Evolutionary conservation across 2,113 vertebrate species (phyloP), one percentile per base, ranked within the genome.

Genomic region (Prolemur simus): DNA sequence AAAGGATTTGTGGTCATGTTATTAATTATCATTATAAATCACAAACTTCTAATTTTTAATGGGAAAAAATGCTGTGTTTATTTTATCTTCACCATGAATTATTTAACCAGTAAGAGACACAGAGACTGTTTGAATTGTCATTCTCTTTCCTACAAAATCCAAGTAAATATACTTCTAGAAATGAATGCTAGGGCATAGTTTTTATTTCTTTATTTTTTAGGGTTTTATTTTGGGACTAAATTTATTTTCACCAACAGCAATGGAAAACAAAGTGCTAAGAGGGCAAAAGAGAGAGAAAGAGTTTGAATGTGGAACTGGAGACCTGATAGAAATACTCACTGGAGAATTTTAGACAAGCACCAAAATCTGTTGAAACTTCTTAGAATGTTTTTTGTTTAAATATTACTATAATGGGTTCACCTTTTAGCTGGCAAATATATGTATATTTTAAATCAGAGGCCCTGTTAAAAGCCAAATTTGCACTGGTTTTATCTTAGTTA

Each of bases 151-250:
- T 69, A 23, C 6, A 45, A 96, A 87, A 84, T 91, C 20, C 14
- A 92, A 54, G 12, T n/a, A 90, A 96, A 89, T 42, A 84, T 25
- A 37, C 17, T 32, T 56, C 14, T 76, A 89, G 83, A 82, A 91
- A 58, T 76, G 9, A 82, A 71, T 93, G 20, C 2, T 42, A 63
- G 34, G 15, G 3, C 20, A 60, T 69, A 58, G 0, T 74, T 95
- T 89, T 94, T 11, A 71, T 96, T 81, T 5, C 7, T 93, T 94
- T 88, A n/a, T 94, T 82, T 94, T 54, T 39, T 84, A 93, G 88
- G 37, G 32, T 86, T 93, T 94, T 77, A 34, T 63, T 96, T 89
- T 34, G 17, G 4, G 54, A 81, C 5, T 77, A 18, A 66, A 82
- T 49, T 83, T 78, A 60, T 66, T 80, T 95, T 86, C 39, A 52